Evolutionary conservation across 1,140 invertebrate species (phyloP), one percentile per base, ranked within the genome.

Genomic region (Hylaeus volcanicus): DNA sequence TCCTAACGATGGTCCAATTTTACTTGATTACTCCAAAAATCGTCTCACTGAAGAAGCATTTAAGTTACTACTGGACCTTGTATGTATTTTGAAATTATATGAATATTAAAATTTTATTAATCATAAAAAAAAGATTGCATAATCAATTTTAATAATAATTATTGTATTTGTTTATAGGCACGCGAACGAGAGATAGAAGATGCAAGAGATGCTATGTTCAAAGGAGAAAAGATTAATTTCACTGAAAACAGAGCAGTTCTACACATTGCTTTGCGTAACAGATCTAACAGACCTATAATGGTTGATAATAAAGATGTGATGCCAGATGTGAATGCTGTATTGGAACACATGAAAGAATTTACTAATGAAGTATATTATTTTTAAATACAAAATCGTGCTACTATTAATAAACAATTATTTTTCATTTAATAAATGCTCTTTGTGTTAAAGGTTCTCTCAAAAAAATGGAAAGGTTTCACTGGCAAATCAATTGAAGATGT

Each of bases 11-110:
- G 97, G 97, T 37, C 95, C 97, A 3, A 97, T 99, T 90, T 94
- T 99, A 43, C 88, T 98, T 81, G 99, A 99, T 94, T 99, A 97
- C 93, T 99, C 99, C 12, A 99, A 99, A 93, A 99, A 99, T 93
- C 94, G 98, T 26, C 95, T 99, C 72, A 96, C 97, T 90, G 95
- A 97, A 37, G 95, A 97, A 84, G 95, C 96, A 1, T 94, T 99
- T 83, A 90, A 94, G 4, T 89, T 97, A 9, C 94, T 99, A 5
- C 93, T 99, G 68, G 94, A 97, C 64, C 93, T 99, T 94, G 96
- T 96, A 94, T 92, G 92, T 87, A 81, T 79, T 51, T 41, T 80
- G 26, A 43, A 53, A 51, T 58, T 43, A n/a, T 48, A 56, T 15
- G 66, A 53, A 6, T 56, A 14, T 55, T 26, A 8, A 68, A 60